Base-by-base conservation (phyloP, 1,140 invertebrate genomes). In the Lordiphosa clarofinis region DNA sequence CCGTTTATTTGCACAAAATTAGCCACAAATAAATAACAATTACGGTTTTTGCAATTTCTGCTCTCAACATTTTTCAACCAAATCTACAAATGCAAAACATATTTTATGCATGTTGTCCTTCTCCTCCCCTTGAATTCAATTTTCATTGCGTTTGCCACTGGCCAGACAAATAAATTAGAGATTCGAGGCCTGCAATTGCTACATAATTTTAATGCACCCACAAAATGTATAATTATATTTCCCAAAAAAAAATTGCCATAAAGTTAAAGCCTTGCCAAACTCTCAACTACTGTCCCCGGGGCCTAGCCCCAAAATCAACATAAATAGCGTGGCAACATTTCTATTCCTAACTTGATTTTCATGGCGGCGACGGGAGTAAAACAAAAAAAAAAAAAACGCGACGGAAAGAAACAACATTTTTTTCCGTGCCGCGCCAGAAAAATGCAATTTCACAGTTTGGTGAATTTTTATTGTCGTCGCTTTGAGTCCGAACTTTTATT, bases 381-480 rank as follows among this genome's bases (percentile, higher is more conserved):
- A 61, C 33, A 35, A 60, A 40, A 52, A 48, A 62, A 56, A 67
- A 71, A 48, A 13, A 12, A 19, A 48, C 40, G 2, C 49, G 56
- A 8, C 33, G 28, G 56, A 73, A 64, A 53, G 56, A 49, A 43
- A 56, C 48, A 19, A 65, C 47, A 72, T 64, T 43, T 53, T 53
- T 38, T 46, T 47, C 40, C 58, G n/a, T n/a, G 60, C 57, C 69
- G 71, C 74, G 71, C 66, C 79, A 86, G 69, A 86, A 86, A 86
- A 86, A 86, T 86, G 79, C 79, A 86, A 86, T 86, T 86, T 86
- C 79, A 86, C 79, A 86, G 79, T 86, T 86, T 86, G 79, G 79
- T 84, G 78, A 84, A 73, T 84, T 84, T 84, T 84, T 84, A 84
- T 86, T 86, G 82, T 86, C 75, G 82, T 81, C 81, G 81, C 73